phyloP scores from a whole-genome alignment of 2,888 invertebrate genomes.

The Escarpia spicata region DNA sequence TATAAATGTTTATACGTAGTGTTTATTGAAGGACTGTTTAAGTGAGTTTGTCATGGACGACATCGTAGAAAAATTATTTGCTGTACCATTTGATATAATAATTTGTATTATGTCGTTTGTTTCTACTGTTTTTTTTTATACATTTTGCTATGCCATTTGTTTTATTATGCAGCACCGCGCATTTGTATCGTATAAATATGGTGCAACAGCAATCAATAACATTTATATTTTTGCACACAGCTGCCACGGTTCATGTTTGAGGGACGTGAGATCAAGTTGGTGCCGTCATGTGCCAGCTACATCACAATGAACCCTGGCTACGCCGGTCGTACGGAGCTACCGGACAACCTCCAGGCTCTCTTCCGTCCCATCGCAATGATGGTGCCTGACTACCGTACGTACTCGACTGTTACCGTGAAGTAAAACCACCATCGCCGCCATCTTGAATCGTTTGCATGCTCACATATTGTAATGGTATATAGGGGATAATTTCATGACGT shows the following conservation, averaged over 20 bases:
- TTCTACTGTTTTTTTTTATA: too few species aligned
- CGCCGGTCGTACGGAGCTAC: conserved; percentile 87
- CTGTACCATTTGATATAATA: too few species aligned
- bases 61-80: too few species aligned
- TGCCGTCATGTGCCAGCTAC: conserved; percentile 83
- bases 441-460: background rate
- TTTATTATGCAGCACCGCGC: too few species aligned
- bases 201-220: too few species aligned
- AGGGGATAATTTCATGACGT: too few species aligned
- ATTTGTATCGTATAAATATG: too few species aligned
- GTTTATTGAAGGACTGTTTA: too few species aligned
- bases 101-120: too few species aligned
- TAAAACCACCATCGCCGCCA: background rate
- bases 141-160: too few species aligned
- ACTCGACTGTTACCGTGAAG: background rate
- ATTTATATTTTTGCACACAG: conserved; percentile 42
- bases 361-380: conserved; percentile 91
- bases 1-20: too few species aligned
- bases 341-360: conserved; percentile 86
- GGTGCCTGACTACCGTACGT: conserved; percentile 87
- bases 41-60: too few species aligned
- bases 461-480: background rate
- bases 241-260: conserved; percentile 83
- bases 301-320: conserved; percentile 95
- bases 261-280: conserved; percentile 85